Evolutionary conservation across 2,888 invertebrate species (phyloP), one percentile per base, ranked within the genome.

Genomic region (Xylota segnis): DNA sequence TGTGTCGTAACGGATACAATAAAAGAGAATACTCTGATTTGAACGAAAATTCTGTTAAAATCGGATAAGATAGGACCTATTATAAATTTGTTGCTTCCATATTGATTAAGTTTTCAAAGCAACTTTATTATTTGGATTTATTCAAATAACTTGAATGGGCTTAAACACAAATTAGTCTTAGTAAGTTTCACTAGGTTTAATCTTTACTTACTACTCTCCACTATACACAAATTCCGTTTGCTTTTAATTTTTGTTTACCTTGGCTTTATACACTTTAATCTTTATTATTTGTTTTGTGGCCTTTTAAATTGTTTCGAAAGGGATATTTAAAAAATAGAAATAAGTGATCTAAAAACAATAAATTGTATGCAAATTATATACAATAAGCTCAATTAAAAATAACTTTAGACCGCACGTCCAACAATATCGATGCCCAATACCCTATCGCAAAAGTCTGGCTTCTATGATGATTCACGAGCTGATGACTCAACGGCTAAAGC

Each of bases 361-460:
- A 65, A 18, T 50, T 32, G 32, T 72, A 50, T 27, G 34, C 18
- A 54, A 37, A 61, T 37, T 50, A 68, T 54, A 45, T 23, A 70
- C 14, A 61, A 70, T 50, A 56, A 82, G 65, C 34, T 79, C 27
- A 76, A 81, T 81, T 71, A 81, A 56, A 43, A 75, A 83, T 74
- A 83, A 82, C 72, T 86, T 77, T 82, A 86, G 86, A 77, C 66
- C 66, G 90, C 90, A 68, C 91, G 91, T 76, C 94, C 94, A 50
- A 93, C 93, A 88, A 94, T 94, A 88, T 93, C 94, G 74, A 93
- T 94, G 93, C 94, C 94, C 71, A 94, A 94, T 90, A 93, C 92
- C 27, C 89, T 90, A 88, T 89, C 89, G 89, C 91, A 90, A 90
- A 89, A 92, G 87, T 88, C 91, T 59, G 91, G 88, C 16, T 89